These are phyloP conservation scores for Tolmerus cingulatus DNA, from an alignment of 2,888 invertebrate species.

Conservation along the genomic window DNA sequence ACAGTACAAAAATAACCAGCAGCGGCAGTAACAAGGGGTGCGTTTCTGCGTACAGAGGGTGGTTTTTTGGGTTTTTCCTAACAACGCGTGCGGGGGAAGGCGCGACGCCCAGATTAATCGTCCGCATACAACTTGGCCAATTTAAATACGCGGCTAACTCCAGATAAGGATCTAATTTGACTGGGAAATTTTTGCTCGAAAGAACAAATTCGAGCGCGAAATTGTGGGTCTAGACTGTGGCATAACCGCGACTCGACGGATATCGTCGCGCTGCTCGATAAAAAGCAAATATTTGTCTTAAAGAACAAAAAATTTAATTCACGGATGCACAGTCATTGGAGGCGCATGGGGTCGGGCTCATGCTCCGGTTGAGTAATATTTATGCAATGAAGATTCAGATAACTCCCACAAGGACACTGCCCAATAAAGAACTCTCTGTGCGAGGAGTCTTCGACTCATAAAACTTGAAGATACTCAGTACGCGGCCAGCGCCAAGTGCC, in stretches of 20 bases:
- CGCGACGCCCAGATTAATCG: background rate
- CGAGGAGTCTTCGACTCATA: background rate
- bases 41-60: background rate
- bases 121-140: background rate
- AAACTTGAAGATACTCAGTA: background rate
- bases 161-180: background rate
- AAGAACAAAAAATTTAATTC: conserved; percentile 32
- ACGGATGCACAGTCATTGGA: background rate
- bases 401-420: conserved; percentile 8
- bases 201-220: background rate
- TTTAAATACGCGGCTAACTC: background rate
- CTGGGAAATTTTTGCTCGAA: conserved; percentile 10
- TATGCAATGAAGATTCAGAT: conserved; percentile 30
- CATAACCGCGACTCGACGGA: background rate
- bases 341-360: background rate
- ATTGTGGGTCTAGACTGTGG: background rate
- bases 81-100: background rate
- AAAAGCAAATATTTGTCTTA: conserved; percentile 36
- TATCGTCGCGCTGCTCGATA: background rate
- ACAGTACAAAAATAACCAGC: background rate
- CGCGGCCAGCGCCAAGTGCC: background rate
- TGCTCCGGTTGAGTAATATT: conserved; percentile 26
- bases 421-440: conserved; percentile 15
- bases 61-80: background rate
- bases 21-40: background rate